Percentiles rank a stretch among this genome's conserved stretches.
phyloP scores from a whole-genome alignment of 2,113 vertebrate genomes.

The Laticauda laticaudata region DNA sequence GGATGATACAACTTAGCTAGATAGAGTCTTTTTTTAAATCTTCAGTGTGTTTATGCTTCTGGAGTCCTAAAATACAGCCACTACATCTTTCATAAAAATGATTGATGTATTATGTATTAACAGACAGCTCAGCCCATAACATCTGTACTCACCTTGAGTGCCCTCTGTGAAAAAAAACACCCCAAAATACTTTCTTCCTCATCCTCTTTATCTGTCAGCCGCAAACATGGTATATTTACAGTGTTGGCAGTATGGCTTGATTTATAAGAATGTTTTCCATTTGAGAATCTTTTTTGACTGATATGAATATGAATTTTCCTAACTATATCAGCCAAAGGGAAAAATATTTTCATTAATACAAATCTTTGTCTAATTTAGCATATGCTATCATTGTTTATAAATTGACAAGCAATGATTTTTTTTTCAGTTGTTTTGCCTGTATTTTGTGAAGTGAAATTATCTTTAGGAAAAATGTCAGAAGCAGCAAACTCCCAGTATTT shows the following conservation, averaged over 20 bases:
- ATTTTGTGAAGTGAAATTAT: background rate
- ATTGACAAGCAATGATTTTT: background rate
- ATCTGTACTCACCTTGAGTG: background rate
- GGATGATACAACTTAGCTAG: background rate
- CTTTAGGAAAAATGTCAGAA: background rate
- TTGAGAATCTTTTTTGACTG: background rate
- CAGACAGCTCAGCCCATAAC: background rate
- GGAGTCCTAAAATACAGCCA: background rate
- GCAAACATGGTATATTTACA: background rate
- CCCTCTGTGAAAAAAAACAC: background rate
- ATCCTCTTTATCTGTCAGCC: background rate
- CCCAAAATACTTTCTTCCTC: background rate
- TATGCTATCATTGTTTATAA: constrained; percentile 5
- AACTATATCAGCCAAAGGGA: background rate
- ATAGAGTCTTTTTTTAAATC: background rate
- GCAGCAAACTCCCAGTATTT: background rate
- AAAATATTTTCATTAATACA: background rate
- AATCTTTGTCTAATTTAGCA: background rate
- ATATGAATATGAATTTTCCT: background rate
- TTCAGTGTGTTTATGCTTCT: background rate
- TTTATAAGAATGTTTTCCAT: background rate
- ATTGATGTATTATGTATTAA: background rate
- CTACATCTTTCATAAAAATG: background rate
- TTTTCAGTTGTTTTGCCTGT: background rate
- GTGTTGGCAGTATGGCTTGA: background rate